phyloP scores from a whole-genome alignment of 2,113 vertebrate genomes.

The Rattus rattus region DNA sequence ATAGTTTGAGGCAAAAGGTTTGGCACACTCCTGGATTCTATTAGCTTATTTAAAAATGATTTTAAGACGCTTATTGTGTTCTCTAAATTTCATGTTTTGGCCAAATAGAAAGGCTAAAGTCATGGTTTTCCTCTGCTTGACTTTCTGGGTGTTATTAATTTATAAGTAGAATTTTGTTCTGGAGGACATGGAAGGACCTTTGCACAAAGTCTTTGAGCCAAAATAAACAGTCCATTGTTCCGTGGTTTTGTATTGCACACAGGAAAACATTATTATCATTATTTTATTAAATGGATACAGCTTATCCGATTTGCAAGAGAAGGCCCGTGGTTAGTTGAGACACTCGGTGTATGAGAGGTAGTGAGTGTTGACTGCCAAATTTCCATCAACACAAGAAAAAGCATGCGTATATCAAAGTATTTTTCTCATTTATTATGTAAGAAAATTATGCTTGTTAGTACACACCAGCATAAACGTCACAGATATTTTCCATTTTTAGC shows the following conservation, averaged over 20 bases:
- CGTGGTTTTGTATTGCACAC: constrained; percentile 61
- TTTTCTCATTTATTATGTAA: constrained; percentile 72
- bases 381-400: constrained; percentile 58
- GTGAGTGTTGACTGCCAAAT: constrained; percentile 65
- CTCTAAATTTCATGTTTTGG: constrained; percentile 56
- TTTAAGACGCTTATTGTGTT: constrained; percentile 57
- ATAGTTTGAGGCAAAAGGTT: constrained; percentile 33
- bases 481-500: constrained; percentile 59
- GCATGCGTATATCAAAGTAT: constrained; percentile 58
- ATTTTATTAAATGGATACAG: constrained; percentile 72
- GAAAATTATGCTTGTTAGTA: constrained; percentile 63
- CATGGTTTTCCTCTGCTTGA: constrained; percentile 43
- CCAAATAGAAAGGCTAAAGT: constrained; percentile 16
- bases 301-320: constrained; percentile 70
- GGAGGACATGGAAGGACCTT: constrained; percentile 64
- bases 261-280: constrained; percentile 78
- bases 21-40: neutral
- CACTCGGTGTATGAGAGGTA: constrained; percentile 71
- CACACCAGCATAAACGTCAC: constrained; percentile 62
- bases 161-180: constrained; percentile 68
- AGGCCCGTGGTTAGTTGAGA: constrained; percentile 71
- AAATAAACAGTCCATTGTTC: constrained; percentile 75
- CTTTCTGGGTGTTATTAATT: constrained; percentile 40
- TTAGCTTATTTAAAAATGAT: constrained; percentile 58
- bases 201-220: constrained; percentile 50